Evolutionary conservation across 2,113 vertebrate genomes (phyloP).

Genomic region (Brachyistius frenatus): DNA sequence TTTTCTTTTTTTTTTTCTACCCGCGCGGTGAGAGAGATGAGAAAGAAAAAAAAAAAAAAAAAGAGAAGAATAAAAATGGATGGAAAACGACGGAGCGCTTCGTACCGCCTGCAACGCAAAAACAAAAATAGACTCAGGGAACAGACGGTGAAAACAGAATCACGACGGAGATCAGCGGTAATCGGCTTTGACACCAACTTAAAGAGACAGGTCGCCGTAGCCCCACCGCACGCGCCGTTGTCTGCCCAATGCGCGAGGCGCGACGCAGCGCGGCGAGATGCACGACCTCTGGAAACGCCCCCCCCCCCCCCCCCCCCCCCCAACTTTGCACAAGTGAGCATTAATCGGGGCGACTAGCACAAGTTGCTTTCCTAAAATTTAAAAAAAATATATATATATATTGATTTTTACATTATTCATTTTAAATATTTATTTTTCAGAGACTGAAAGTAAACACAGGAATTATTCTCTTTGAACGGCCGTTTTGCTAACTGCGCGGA

Average conservation of each 20-base stretch:
- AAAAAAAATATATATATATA: too few species aligned
- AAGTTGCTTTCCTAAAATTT: too few species aligned
- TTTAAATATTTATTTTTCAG: too few species aligned
- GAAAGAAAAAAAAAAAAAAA: not conserved
- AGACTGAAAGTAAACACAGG: too few species aligned
- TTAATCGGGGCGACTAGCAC: too few species aligned
- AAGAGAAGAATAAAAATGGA: not conserved
- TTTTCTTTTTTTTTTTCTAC: not conserved
- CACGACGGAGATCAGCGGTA: conserved; percentile 89
- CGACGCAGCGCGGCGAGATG: conserved; percentile 1
- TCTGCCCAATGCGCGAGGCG: not conserved
- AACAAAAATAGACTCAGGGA: conserved; percentile 74
- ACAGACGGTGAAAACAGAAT: conserved; percentile 84
- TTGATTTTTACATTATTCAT: too few species aligned
- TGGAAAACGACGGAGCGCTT: not conserved
- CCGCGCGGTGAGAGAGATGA: not conserved
- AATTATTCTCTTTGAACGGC: too few species aligned
- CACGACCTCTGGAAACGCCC: too few species aligned
- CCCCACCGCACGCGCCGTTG: not conserved
- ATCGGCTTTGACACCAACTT: conserved; percentile 90
- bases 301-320: too few species aligned
- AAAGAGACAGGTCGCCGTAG: conserved; percentile 85
- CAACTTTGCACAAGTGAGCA: too few species aligned
- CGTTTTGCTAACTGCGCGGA: too few species aligned
- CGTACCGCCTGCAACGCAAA: conserved; percentile 13